Base-by-base conservation (phyloP, 2,888 invertebrate genomes). In the Drosophila anceps region DNA sequence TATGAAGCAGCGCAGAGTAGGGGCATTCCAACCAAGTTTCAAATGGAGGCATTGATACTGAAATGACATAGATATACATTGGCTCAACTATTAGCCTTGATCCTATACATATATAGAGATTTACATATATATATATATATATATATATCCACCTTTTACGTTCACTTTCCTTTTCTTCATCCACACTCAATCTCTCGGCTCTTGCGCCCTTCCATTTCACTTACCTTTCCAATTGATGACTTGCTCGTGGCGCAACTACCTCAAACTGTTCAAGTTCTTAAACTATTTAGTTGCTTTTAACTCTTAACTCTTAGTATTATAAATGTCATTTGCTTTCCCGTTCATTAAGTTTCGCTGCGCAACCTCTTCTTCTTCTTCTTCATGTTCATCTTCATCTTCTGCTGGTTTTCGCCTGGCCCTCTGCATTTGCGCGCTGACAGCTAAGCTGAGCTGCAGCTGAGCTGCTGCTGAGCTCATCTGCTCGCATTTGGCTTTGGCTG, bases 261-360 rank as follows among this genome's bases (percentile, higher is more conserved):
- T 54, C 10, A 10, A n/a, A 1, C 13, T 4, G 24, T 3, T 9
- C 6, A 20, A 54, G 57, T 51, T 43, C 39, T 51, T 37, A 1
- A 37, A 27, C 53, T 55, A 60, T 77, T 77, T 51, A 53, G 61
- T 29, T 54, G 53, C 53, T 24, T 20, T 53, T 53, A 53, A 55
- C 31, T 29, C 39, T 41, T 55, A 55, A 51, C 44, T 35, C 35
- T 48, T 39, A 51, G 57, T 73, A 78, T 64, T 59, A 73, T 71
- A 77, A 71, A 73, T 73, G 78, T 59, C 73, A 73, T 65, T 65
- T 27, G 76, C 62, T 57, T 31, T 51, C 55, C 31, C 46, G 64
- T 57, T 79, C 76, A 80, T 77, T 76, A 77, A 80, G 70, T 65
- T 60, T 29, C 33, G 53, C 43, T 43, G n/a, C 8, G 60, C 51